Evolutionary conservation across 2,113 vertebrate genomes (phyloP).

Genomic region (Crotalus helleri): DNA sequence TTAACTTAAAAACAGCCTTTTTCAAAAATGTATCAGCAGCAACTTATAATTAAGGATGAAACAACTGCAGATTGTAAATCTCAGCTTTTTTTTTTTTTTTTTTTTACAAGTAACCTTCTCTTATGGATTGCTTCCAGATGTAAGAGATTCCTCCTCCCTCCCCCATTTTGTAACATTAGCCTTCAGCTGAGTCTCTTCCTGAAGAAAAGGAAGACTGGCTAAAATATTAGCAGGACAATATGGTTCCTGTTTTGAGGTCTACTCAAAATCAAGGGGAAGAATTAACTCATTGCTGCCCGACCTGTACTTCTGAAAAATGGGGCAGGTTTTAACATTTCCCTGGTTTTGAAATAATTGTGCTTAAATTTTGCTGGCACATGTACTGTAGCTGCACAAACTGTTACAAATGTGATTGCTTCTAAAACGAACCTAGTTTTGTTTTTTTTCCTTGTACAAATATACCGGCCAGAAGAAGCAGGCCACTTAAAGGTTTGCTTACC

Average conservation of each 20-base stretch:
- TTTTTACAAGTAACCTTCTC: background rate
- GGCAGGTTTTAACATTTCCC: background rate
- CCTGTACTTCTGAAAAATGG: background rate
- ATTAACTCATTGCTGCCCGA: conserved; percentile 35
- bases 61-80: background rate
- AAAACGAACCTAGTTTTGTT: background rate
- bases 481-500: background rate
- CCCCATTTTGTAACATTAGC: background rate
- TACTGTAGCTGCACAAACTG: background rate
- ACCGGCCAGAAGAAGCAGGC: background rate
- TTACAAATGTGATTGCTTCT: background rate
- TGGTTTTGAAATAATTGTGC: background rate
- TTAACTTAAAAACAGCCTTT: background rate
- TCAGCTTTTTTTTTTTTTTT: background rate
- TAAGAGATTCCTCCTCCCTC: background rate
- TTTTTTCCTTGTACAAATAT: background rate
- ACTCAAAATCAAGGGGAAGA: background rate
- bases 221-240: conserved; percentile 37
- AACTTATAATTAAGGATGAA: background rate
- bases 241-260: conserved; percentile 43
- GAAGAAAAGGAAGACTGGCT: conserved; percentile 27
- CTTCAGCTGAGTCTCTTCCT: conserved; percentile 20
- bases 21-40: background rate
- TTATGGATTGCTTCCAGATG: conserved; percentile 8
- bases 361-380: background rate